Evolutionary conservation across 2,888 invertebrate genomes (phyloP), one percentile per base, ranked within the genome.

Genomic region (Crematogaster levior): DNA sequence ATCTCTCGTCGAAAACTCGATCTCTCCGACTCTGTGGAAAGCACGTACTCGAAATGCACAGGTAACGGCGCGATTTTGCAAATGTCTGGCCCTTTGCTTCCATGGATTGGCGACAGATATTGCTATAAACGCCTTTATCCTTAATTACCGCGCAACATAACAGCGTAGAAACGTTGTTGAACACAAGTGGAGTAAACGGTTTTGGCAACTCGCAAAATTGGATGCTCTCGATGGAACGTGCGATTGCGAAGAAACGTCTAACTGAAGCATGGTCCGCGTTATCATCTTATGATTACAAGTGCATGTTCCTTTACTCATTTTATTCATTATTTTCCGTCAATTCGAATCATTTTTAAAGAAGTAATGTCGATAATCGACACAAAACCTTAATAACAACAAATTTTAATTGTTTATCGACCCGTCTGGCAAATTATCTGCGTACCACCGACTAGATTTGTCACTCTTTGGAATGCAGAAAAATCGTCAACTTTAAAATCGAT

Each of bases 61-160:
- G 56, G 56, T 77, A 77, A 77, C 70, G 77, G 66, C 56, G 56
- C 56, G 56, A 79, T 79, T 56, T 79, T 70, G 56, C 56, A 40
- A 51, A 65, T 75, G 48, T 65, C 75, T 24, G 56, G 18, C 12
- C 56, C 43, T 34, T 34, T 43, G 70, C 34, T 58, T 21, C 43
- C 24, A 27, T 24, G 34, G 15, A 46, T 58, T 21, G 43, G 30
- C 77, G 43, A 79, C 30, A 46, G 70, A 34, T 68, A 79, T 43
- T 58, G 77, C 70, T 18, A 46, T 79, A 79, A 79, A 68, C 56
- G 77, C 77, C 56, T 56, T 68, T 68, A 68, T 43, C 68, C 68
- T 70, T 79, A 68, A 79, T 79, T 70, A 79, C 77, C 43, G 56
- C 40, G 12, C 37, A 12, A 12, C 51, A 37, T 68, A 79, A 70